Percentiles rank a stretch among this genome's conserved stretches.
phyloP scores from a whole-genome alignment of 2,888 invertebrate genomes.

The Hyposoter didymator region DNA sequence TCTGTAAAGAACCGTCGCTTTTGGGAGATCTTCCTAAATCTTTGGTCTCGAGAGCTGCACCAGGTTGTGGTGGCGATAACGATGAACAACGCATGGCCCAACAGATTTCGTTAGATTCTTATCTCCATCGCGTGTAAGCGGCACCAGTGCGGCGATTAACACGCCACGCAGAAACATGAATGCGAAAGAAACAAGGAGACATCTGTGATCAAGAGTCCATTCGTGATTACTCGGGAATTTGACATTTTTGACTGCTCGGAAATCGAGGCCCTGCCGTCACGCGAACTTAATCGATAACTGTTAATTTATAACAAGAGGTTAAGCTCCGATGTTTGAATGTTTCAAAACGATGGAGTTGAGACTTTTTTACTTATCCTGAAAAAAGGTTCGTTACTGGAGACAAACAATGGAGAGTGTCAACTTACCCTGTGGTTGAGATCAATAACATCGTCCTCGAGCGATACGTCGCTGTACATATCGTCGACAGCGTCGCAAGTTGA shows the following conservation, averaged over 20 bases:
- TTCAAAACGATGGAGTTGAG: background rate
- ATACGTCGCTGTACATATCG: constrained; percentile 97
- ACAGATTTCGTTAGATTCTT: background rate
- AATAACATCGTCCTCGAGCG: constrained; percentile 96
- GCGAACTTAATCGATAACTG: background rate
- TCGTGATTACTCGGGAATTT: background rate
- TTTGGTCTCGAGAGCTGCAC: background rate
- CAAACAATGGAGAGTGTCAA: constrained; percentile 58
- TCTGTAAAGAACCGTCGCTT: constrained; percentile 33
- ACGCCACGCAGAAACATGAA: background rate
- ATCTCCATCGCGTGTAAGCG: background rate
- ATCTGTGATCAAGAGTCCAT: background rate
- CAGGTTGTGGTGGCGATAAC: constrained; percentile 15
- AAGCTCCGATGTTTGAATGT: background rate
- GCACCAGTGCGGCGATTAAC: background rate
- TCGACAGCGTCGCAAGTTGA: constrained; percentile 96
- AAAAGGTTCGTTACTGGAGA: background rate
- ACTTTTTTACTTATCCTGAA: background rate
- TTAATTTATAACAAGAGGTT: background rate
- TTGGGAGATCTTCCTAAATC: background rate
- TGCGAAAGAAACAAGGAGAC: background rate
- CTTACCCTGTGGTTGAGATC: constrained; percentile 96
- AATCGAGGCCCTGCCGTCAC: background rate
- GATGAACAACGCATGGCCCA: constrained; percentile 37
- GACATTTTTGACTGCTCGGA: background rate